Evolutionary conservation across 2,797 vertebrate species (phyloP), one percentile per base, ranked within the genome.

Genomic region (Oreochromis grahami): DNA sequence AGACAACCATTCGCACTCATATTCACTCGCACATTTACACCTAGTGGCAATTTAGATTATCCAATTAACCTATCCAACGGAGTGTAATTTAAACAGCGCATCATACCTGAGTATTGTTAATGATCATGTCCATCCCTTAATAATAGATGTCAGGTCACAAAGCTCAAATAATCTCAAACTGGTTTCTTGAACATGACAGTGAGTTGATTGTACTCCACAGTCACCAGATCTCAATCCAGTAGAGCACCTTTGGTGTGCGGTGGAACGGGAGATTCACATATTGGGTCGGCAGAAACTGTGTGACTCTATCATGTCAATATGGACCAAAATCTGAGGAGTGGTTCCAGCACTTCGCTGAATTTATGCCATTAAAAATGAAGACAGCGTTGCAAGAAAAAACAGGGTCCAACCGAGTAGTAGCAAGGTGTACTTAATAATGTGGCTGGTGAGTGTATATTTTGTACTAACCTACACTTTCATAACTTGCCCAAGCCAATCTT

Each of bases 401-500:
- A 36, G 17, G 32, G 17, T 36, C 58, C 32, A 63, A 60, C 29
- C 0, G 2, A 34, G 32, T 63, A 63, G 9, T 36, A 36, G 17
- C 3, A 34, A 63, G 32, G 32, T 63, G 32, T 36, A 36, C 58
- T 11, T 36, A 63, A 63, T 36, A 63, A 63, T 36, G 32, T 36
- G 58, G 9, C 9, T 34, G 29, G 32, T 60, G 26, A 32, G 13
- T 56, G 8, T 32, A 17, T 36, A 36, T 60, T 60, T 32, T 60
- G 9, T 34, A n/a, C 17, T 36, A 63, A 63, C 17, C 0, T 36
- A 13, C 1, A 0, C 19, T 38, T 21, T 21, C 7, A 38, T 65
- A 38, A 65, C 0, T 21, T 65, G 0, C 60, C 34, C 34, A 14
- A 8, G 19, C 7, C 34, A 65, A 38, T 38, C 7, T 38, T 65